These are phyloP conservation scores for Pampus argenteus DNA, from an alignment of 2,797 vertebrate species.

Conservation along the genomic window DNA sequence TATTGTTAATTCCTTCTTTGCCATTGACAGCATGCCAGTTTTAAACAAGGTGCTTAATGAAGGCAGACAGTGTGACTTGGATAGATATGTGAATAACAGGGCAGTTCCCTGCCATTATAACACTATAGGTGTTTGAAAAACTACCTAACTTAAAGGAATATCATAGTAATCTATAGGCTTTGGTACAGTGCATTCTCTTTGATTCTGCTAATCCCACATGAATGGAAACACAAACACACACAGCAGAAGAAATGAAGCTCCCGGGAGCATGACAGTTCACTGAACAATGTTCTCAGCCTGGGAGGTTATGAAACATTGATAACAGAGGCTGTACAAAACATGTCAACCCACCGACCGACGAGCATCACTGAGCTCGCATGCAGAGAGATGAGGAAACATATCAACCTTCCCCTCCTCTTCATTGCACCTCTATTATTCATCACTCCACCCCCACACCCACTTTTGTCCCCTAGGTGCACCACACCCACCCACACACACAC, in stretches of 20 bases:
- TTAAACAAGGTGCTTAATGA: not conserved
- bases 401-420: slow-evolving; percentile 13
- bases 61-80: not conserved
- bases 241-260: slow-evolving; percentile 35
- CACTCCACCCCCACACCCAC: not conserved
- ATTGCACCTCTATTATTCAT: slow-evolving; percentile 32
- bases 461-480: not conserved
- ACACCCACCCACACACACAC: slow-evolving; percentile 11
- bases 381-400: slow-evolving; percentile 31
- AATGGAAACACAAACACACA: slow-evolving; percentile 41
- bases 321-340: slow-evolving; percentile 42
- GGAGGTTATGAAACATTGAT: slow-evolving; percentile 62
- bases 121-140: not conserved
- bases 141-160: not conserved
- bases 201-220: slow-evolving; percentile 32
- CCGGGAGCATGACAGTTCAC: slow-evolving; percentile 40
- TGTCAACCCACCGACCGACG: slow-evolving; percentile 5
- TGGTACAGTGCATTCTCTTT: not conserved
- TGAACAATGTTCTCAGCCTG: slow-evolving; percentile 47
- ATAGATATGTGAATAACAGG: not conserved
- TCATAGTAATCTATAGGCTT: slow-evolving; percentile 10
- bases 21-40: slow-evolving; percentile 1
- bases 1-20: not conserved
- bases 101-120: not conserved
- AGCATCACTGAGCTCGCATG: slow-evolving; percentile 20